Evolutionary conservation across 2,888 invertebrate species (phyloP).

Genomic region (Odontothrips loti): DNA sequence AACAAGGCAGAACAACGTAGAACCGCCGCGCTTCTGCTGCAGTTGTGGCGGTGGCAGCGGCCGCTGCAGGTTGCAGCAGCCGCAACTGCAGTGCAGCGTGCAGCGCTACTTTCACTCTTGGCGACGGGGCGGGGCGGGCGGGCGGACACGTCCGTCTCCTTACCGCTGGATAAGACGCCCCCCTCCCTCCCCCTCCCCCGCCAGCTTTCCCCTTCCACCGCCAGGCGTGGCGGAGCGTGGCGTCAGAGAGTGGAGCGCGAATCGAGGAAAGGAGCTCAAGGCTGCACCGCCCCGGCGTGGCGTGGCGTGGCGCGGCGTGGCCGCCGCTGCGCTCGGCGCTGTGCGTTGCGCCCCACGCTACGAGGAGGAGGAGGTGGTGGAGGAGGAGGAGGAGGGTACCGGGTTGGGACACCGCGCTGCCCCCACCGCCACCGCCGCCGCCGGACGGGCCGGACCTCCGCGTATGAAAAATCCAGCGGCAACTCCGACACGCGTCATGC

Average conservation of each 20-base stretch:
- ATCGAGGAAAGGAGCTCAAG: slow-evolving; percentile 22
- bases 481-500: too few relatives aligned
- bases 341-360: too few relatives aligned
- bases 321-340: slow-evolving; percentile 27
- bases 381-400: neutral
- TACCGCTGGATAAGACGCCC: neutral
- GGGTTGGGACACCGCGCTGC: neutral
- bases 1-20: too few relatives aligned
- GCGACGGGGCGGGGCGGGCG: neutral
- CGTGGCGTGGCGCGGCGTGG: slow-evolving; percentile 7
- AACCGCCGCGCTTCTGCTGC: too few relatives aligned
- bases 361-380: neutral
- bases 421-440: neutral
- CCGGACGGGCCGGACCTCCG: neutral
- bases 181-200: neutral
- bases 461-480: neutral
- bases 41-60: too few relatives aligned
- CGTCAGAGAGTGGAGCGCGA: neutral
- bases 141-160: neutral
- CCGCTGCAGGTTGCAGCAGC: too few relatives aligned
- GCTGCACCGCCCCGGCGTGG: neutral
- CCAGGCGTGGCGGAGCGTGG: neutral
- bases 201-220: neutral
- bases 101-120: slow-evolving; percentile 3
- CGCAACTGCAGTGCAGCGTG: neutral